Evolutionary conservation across 2,888 invertebrate genomes (phyloP).

Genomic region (Rutpela maculata): DNA sequence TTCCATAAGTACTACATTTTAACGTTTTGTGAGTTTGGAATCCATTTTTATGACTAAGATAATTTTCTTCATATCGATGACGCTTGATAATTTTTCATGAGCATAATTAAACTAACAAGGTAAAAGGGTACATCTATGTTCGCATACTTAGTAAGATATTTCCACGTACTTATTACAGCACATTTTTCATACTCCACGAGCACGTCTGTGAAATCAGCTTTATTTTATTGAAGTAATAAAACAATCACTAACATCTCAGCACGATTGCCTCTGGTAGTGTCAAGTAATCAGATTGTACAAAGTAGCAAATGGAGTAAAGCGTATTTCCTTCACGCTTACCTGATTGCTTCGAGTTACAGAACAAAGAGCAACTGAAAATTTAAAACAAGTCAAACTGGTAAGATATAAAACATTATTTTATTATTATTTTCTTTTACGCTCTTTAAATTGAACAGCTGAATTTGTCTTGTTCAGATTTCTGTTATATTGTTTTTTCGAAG

Average conservation of each 20-base stretch:
- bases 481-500: too few relatives aligned
- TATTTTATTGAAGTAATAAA: constrained; percentile 30
- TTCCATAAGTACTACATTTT: too few relatives aligned
- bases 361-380: constrained; percentile 2
- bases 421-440: too few relatives aligned
- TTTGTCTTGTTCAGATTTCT: too few relatives aligned
- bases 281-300: constrained; percentile 13
- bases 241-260: constrained; percentile 8
- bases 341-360: not conserved
- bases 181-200: not conserved
- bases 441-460: too few relatives aligned
- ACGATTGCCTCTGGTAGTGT: constrained; percentile 15
- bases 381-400: not conserved
- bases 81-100: too few relatives aligned
- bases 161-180: not conserved
- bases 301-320: constrained; percentile 15
- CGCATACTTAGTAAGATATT: not conserved
- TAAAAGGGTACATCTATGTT: not conserved
- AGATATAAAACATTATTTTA: too few relatives aligned
- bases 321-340: not conserved
- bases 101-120: not conserved
- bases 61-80: too few relatives aligned
- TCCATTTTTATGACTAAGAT: too few relatives aligned
- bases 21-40: too few relatives aligned
- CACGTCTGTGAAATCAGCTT: constrained; percentile 2